Conservation (phyloP, 2,797 vertebrate genomes). For the Acanthiza pusilla region DNA sequence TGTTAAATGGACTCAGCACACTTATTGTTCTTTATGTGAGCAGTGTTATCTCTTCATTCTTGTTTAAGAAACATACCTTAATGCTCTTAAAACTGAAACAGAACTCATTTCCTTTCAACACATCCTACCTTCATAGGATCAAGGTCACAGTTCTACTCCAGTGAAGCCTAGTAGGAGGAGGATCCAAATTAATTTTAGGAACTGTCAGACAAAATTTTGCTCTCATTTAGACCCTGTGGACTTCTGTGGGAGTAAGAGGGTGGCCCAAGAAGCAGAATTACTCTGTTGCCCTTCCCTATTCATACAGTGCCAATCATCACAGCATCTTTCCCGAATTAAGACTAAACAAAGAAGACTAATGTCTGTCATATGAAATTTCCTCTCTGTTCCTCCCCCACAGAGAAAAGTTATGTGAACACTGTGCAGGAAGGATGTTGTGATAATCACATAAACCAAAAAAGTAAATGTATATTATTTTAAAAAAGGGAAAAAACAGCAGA, state of each 20-base stretch:
- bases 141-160: neutral
- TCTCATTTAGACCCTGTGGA: neutral
- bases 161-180: neutral
- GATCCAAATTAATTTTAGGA: neutral
- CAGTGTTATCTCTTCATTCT: neutral
- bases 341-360: slow-evolving; percentile 10
- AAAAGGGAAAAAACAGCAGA: neutral
- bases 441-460: neutral
- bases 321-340: slow-evolving; percentile 19
- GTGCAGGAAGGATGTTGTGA: neutral
- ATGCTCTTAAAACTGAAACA: neutral
- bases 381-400: neutral
- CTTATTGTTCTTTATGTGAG: neutral
- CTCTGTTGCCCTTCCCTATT: neutral
- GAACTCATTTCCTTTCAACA: neutral
- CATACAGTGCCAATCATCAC: neutral
- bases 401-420: neutral
- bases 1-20: neutral
- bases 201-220: neutral
- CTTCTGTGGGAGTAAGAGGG: neutral
- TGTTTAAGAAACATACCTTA: neutral
- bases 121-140: neutral
- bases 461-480: neutral
- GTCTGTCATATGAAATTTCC: neutral
- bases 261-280: neutral